Conservation (phyloP, 1,140 invertebrate genomes). For the Ephestia elutella region DNA sequence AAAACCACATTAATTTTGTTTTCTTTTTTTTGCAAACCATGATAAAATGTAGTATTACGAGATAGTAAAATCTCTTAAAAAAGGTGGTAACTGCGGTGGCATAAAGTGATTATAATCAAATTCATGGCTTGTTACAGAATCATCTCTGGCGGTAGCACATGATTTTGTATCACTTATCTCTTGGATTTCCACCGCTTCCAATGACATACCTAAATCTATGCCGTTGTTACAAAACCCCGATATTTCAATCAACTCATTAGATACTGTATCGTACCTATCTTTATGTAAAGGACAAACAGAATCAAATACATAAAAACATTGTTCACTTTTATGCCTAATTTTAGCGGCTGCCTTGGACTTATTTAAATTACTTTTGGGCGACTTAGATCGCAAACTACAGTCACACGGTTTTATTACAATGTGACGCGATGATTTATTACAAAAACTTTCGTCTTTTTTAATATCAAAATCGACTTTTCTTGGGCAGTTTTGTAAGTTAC, state of each 20-base stretch:
- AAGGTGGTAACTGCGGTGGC: constrained; percentile 47
- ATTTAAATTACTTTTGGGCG: neutral
- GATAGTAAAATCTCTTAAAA: constrained; percentile 29
- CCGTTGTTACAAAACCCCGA: constrained; percentile 22
- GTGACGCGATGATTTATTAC: constrained; percentile 14
- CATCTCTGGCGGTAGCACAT: neutral
- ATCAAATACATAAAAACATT: constrained; percentile 23
- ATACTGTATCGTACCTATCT: constrained; percentile 24
- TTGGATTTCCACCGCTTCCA: neutral
- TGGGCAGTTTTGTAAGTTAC: neutral
- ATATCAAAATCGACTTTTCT: neutral
- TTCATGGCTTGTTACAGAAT: neutral
- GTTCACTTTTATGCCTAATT: constrained; percentile 12
- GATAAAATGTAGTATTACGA: neutral
- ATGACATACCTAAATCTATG: neutral
- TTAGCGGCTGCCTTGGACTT: neutral
- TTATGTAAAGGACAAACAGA: constrained; percentile 29
- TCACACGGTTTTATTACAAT: constrained; percentile 28
- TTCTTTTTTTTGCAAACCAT: neutral
- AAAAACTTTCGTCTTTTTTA: neutral
- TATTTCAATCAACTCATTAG: constrained; percentile 37
- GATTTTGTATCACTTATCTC: neutral
- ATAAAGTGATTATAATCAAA: constrained; percentile 28
- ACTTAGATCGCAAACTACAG: neutral
- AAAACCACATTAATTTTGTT: too few relatives aligned